Conservation (phyloP, 2,888 invertebrate genomes). For the Pimpla rufipes region DNA sequence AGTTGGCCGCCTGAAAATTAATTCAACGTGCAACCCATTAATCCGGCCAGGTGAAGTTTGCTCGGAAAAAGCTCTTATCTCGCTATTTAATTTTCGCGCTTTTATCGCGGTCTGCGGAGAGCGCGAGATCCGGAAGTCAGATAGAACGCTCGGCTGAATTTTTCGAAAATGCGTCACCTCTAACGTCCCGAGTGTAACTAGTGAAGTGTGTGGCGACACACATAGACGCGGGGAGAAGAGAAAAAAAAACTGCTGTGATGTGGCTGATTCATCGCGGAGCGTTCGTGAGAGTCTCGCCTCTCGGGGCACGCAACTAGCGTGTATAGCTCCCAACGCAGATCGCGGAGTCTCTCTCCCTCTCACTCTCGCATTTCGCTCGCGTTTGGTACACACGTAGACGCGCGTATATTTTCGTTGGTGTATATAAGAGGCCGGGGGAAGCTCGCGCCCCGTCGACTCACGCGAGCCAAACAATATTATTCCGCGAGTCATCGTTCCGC, state of each 20-base stretch:
- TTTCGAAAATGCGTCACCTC: conserved; percentile 22
- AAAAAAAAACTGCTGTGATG: neutral
- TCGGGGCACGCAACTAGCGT: conserved; percentile 10
- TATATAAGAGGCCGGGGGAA: neutral
- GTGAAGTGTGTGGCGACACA: neutral
- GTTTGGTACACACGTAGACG: neutral
- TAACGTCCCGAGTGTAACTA: conserved; percentile 1
- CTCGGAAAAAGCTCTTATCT: too few species aligned
- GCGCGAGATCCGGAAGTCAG: neutral
- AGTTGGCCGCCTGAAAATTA: too few species aligned
- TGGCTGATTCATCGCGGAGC: conserved; percentile 19
- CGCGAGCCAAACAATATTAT: conserved; percentile 3
- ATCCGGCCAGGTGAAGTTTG: too few species aligned
- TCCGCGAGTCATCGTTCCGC: neutral
- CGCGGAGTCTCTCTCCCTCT: too few species aligned
- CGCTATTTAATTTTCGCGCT: neutral
- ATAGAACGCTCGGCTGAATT: neutral
- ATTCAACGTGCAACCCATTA: too few species aligned
- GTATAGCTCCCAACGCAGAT: neutral
- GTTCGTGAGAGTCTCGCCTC: conserved; percentile 15
- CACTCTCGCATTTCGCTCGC: conserved; percentile 1
- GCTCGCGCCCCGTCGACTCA: conserved; percentile 4
- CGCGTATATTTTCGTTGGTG: conserved; percentile 1
- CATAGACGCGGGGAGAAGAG: neutral
- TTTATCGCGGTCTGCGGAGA: neutral